Conservation (phyloP, 2,113 vertebrate species). For the Gallinago jamesoni region DNA sequence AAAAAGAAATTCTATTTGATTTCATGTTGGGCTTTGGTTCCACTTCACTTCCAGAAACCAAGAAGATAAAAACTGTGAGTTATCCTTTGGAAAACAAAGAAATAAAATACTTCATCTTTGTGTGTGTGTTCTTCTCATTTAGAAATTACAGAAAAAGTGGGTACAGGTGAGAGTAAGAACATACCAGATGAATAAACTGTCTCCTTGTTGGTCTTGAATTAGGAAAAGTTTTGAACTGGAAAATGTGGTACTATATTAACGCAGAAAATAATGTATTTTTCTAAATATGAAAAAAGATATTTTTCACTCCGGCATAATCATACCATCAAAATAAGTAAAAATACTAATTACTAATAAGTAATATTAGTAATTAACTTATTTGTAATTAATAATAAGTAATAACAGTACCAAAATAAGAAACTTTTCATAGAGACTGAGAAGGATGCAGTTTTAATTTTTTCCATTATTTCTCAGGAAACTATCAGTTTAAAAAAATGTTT, state of each 20-base stretch:
- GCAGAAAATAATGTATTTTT: not conserved
- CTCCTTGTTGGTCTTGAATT: not conserved
- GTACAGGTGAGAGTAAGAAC: not conserved
- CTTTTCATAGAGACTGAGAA: not conserved
- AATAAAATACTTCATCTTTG: not conserved
- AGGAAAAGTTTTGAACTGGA: not conserved
- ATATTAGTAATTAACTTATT: not conserved
- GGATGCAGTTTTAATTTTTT: not conserved
- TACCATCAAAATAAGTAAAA: not conserved
- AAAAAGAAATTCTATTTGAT: not conserved
- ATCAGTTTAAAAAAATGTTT: not conserved
- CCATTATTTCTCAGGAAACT: not conserved
- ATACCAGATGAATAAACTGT: not conserved
- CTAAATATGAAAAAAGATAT: not conserved
- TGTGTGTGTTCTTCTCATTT: not conserved
- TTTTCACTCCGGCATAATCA: not conserved
- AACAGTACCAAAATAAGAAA: not conserved
- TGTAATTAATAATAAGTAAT: not conserved
- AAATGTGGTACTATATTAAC: not conserved
- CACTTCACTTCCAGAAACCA: not conserved
- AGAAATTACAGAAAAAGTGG: not conserved
- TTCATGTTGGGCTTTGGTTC: not conserved
- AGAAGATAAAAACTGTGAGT: not conserved
- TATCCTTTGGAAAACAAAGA: not conserved
- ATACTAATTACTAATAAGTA: not conserved